Base-by-base conservation (phyloP, 2,113 vertebrate genomes). In the Callorhinus ursinus region DNA sequence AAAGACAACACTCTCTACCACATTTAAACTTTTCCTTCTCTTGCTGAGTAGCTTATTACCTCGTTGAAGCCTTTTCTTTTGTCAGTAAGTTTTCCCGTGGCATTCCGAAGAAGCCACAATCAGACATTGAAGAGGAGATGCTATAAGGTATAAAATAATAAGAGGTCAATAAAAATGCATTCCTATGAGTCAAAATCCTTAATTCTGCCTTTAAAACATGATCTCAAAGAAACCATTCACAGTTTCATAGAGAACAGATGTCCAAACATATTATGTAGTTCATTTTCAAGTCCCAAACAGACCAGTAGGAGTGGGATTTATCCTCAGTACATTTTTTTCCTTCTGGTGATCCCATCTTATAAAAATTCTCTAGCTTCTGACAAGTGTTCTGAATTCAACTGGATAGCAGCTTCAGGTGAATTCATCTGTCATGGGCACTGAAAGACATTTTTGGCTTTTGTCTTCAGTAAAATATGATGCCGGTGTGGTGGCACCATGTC, bases 301-400 rank as follows among this genome's bases (percentile, higher is more conserved):
- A 97, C 95, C 55, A 90, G 63, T 86, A 93, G 28, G 31, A 90
- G 71, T 96, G 81, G 18, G 21, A 96, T 97, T 97, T 92, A 96
- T 93, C 69, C 42, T 96, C 61, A 85, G 33, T 77, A 79, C 1
- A 96, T 96, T 74, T 65, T 67, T 59, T 16, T 67, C 33, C 18
- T 86, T 65, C 46, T 76, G 63, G 55, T 95, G 77, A 94, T 83
- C 2, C 13, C 79, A 84, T 39, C 13, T 85, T 85, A 59, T 21
- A 92, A 96, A 92, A 95, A 63, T 1, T 81, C 0, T 15, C 87
- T 98, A 28, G 11, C 7, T 97, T 98, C 96, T 97, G 74, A 98
- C 84, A 98, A 97, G 51, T 92, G 31, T 85, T 98, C 81, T 95
- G 63, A 97, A 95, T 97, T 98, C 80, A 93, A 97, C 49, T 72